A percentile compares a stretch with the other conserved stretches of the same genome.
Conservation (phyloP, 1,140 invertebrate species). For the Caenorhabditis tropicalis region DNA sequence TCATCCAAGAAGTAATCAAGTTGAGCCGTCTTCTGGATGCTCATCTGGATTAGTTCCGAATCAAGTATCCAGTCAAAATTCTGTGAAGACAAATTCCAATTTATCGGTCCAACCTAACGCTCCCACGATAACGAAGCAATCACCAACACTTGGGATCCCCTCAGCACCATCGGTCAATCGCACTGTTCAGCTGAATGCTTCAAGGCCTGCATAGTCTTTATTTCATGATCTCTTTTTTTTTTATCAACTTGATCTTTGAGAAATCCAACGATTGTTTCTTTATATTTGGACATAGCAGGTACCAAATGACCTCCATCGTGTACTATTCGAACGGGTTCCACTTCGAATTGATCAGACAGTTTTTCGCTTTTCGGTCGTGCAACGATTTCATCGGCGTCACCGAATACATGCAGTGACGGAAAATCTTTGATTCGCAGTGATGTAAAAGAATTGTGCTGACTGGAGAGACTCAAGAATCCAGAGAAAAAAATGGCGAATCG, state of each 20-base stretch:
- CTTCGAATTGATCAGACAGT: not conserved
- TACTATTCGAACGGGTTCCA: not conserved
- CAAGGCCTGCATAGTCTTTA: not conserved
- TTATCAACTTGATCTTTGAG: not conserved
- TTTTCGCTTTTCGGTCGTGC: conserved; percentile 23
- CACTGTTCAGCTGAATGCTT: not conserved
- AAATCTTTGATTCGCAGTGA: conserved; percentile 9
- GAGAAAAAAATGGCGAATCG: conserved; percentile 50
- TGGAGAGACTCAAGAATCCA: conserved; percentile 48
- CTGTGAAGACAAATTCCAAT: not conserved
- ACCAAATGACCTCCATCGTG: conserved; percentile 51
- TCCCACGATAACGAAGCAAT: not conserved
- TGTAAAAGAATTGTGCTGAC: not conserved
- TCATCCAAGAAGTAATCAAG: not conserved
- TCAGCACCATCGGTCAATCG: not conserved
- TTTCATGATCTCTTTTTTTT: not conserved
- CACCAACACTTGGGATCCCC: not conserved
- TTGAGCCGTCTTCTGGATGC: not conserved
- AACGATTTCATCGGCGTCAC: conserved; percentile 44
- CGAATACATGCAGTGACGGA: conserved; percentile 44
- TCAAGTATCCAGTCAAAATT: not conserved
- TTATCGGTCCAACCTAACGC: not conserved
- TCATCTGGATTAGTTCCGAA: not conserved
- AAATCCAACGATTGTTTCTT: not conserved
- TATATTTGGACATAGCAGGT: conserved; percentile 22